A percentile compares a stretch with the other conserved stretches of the same genome.
phyloP scores from a whole-genome alignment of 2,113 vertebrate species.

The Nannospalax galili region DNA sequence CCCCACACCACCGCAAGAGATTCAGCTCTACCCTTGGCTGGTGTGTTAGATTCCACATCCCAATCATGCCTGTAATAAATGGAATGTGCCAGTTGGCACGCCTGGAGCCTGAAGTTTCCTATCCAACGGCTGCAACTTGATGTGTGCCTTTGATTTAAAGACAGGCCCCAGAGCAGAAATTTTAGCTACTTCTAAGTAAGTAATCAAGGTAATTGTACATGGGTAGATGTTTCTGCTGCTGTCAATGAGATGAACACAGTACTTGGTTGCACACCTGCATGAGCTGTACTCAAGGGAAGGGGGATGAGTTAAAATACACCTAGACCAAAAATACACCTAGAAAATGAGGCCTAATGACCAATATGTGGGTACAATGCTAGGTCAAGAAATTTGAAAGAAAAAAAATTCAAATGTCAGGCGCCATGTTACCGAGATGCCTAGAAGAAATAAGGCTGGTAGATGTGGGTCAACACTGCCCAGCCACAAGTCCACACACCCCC shows the following conservation, averaged over 20 bases:
- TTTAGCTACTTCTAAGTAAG: constrained; percentile 48
- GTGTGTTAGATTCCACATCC: neutral
- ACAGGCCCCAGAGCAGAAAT: constrained; percentile 5
- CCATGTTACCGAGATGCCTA: neutral
- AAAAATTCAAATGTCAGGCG: neutral
- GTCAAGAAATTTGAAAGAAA: neutral
- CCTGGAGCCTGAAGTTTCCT: neutral
- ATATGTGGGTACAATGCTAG: neutral
- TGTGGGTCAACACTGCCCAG: too few species aligned
- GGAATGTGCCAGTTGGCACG: constrained; percentile 67
- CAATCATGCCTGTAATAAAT: constrained; percentile 40
- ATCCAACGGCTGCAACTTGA: constrained; percentile 46
- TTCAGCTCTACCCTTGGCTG: neutral
- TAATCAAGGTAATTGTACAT: constrained; percentile 12
- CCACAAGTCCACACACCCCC: too few species aligned
- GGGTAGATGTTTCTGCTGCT: neutral
- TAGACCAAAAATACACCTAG: neutral
- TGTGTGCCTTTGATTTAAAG: constrained; percentile 10
- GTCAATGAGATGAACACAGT: neutral
- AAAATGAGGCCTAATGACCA: neutral
- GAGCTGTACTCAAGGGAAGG: neutral
- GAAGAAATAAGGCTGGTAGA: neutral
- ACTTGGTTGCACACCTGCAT: neutral
- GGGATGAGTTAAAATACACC: neutral
- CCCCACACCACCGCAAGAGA: neutral